These are phyloP conservation scores for Spermophilus dauricus DNA, from an alignment of 2,113 vertebrate species.

Conservation along the genomic window DNA sequence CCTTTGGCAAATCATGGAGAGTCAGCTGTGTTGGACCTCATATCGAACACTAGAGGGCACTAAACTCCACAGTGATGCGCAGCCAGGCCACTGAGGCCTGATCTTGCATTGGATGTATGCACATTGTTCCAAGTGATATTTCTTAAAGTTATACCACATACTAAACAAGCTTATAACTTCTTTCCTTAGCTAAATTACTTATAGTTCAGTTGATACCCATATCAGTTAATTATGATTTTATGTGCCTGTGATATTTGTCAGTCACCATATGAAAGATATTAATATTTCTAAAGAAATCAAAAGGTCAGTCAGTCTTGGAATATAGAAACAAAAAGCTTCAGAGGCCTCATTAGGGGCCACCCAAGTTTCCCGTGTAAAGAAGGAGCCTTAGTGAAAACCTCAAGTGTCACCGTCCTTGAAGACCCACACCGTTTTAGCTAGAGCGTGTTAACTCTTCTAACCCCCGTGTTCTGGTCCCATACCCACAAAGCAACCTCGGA, in stretches of 20 bases:
- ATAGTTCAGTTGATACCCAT: neutral
- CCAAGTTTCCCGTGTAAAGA: neutral
- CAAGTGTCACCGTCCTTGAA: neutral
- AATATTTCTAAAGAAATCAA: slow-evolving; percentile 27
- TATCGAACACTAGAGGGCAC: slow-evolving; percentile 74
- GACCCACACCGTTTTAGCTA: neutral
- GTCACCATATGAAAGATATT: neutral
- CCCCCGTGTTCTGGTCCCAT: neutral
- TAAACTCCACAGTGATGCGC: neutral
- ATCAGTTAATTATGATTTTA: slow-evolving; percentile 32
- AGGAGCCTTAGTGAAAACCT: neutral
- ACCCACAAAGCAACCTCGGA: neutral
- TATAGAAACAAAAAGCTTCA: neutral
- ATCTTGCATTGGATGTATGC: rapidly evolving
- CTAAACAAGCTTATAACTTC: neutral
- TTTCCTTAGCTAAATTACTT: neutral
- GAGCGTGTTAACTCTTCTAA: neutral
- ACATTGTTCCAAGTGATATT: neutral
- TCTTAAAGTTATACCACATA: neutral
- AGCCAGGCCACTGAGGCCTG: rapidly evolving
- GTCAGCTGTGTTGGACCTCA: neutral
- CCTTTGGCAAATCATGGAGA: neutral
- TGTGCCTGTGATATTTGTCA: neutral
- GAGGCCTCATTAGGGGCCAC: neutral
- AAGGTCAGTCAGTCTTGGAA: neutral